Conservation (phyloP, 1,140 invertebrate species). For the Caerostris extrusa region DNA sequence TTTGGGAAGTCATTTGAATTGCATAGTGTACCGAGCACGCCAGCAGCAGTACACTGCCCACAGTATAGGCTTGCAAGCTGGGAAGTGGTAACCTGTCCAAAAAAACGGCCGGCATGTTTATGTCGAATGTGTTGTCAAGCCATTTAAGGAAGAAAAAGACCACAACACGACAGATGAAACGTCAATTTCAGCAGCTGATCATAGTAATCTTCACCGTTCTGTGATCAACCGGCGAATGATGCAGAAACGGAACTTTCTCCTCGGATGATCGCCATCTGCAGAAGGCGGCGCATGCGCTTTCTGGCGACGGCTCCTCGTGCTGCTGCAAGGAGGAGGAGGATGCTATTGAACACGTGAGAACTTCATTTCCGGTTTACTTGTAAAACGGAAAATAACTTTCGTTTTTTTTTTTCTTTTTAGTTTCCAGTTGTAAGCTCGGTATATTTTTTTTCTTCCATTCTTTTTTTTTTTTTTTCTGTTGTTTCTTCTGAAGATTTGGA, state of each 20-base stretch:
- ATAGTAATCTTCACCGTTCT: not conserved
- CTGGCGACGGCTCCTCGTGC: constrained; percentile 26
- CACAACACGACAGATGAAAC: not conserved
- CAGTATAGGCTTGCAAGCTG: constrained; percentile 89
- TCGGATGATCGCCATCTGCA: constrained; percentile 68
- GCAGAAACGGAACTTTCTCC: constrained; percentile 59
- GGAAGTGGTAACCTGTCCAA: constrained; percentile 91
- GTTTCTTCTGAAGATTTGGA: too few species aligned
- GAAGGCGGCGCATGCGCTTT: constrained; percentile 39
- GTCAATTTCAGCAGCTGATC: not conserved
- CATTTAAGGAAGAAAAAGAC: constrained; percentile 25
- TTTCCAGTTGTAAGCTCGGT: too few species aligned
- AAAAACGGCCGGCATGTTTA: constrained; percentile 88
- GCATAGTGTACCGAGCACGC: constrained; percentile 90
- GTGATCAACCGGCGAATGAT: constrained; percentile 63
- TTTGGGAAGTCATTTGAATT: constrained; percentile 86
- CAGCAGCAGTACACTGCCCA: constrained; percentile 88
- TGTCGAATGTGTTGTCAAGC: constrained; percentile 41
- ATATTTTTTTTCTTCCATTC: too few species aligned
- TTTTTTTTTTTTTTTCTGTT: too few species aligned
- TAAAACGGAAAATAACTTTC: constrained; percentile 42
- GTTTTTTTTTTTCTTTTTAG: not conserved
- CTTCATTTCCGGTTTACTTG: constrained; percentile 71
- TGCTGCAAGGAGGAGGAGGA: constrained; percentile 26
- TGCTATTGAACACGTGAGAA: constrained; percentile 56